phyloP scores from a whole-genome alignment of 1,140 invertebrate species.

The Glomeris maerens region DNA sequence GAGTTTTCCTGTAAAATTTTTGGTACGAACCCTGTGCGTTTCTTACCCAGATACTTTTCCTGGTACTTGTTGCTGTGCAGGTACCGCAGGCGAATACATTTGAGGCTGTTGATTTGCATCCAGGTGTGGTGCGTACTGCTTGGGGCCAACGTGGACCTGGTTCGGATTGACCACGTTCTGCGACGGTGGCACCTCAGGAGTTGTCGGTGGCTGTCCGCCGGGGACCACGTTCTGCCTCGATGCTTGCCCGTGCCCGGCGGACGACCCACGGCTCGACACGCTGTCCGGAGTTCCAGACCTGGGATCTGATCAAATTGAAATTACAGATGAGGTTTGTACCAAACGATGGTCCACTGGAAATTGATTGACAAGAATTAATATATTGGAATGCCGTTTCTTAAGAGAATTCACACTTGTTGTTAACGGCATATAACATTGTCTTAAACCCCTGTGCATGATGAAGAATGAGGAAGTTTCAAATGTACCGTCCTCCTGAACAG shows the following conservation, averaged over 20 bases:
- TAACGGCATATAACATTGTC: too few species aligned
- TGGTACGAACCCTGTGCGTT: background rate
- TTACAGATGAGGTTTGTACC: slow-evolving; percentile 5
- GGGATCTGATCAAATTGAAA: slow-evolving; percentile 9
- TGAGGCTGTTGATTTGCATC: background rate
- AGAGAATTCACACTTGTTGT: too few species aligned
- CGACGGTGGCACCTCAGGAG: background rate
- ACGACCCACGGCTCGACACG: slow-evolving; percentile 12
- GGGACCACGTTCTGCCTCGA: background rate
- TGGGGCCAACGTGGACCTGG: background rate
- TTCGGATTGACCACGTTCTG: background rate
- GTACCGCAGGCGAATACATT: background rate
- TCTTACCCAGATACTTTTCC: background rate
- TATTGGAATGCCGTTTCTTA: too few species aligned
- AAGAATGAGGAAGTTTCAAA: background rate
- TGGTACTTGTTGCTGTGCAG: background rate
- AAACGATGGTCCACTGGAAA: background rate
- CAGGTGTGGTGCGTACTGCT: background rate
- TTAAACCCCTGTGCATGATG: background rate
- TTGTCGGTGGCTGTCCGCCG: background rate
- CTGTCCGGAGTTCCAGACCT: slow-evolving; percentile 17
- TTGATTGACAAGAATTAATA: too few species aligned
- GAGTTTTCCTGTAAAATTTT: background rate
- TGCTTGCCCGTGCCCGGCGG: slow-evolving; percentile 14
- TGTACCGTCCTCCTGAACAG: background rate